Conservation (phyloP, 2,888 invertebrate species). For the Dicyrtoma fusca region DNA sequence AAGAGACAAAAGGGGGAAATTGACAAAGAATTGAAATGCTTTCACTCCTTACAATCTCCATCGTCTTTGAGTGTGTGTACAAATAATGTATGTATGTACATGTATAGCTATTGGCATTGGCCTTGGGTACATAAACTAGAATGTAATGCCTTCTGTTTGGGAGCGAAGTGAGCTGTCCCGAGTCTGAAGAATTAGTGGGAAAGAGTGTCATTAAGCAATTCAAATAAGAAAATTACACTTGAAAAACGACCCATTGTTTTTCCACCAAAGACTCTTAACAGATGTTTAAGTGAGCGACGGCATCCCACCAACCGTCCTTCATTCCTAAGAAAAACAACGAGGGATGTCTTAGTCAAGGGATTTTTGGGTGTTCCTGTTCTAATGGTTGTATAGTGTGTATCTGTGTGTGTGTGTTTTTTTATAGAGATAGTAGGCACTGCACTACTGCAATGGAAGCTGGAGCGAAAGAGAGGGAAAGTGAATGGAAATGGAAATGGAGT, state of each 20-base stretch:
- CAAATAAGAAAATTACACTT: slow-evolving; percentile 18
- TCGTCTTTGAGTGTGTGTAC: not conserved
- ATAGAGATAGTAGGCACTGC: too few relatives aligned
- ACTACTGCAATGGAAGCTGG: too few relatives aligned
- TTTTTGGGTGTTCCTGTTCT: too few relatives aligned
- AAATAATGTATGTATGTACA: too few relatives aligned
- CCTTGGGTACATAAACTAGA: too few relatives aligned
- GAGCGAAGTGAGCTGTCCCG: not conserved
- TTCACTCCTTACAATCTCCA: not conserved
- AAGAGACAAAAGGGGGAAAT: too few relatives aligned
- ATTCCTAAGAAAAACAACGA: slow-evolving; percentile 8
- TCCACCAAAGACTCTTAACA: slow-evolving; percentile 7
- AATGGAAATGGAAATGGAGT: not conserved
- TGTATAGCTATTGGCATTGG: too few relatives aligned
- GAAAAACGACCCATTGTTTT: slow-evolving; percentile 23
- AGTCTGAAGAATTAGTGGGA: slow-evolving; percentile 6
- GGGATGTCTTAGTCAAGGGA: too few relatives aligned
- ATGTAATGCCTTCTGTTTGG: not conserved
- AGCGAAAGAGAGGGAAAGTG: not conserved
- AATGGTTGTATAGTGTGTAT: too few relatives aligned
- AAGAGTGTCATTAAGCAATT: slow-evolving; percentile 20
- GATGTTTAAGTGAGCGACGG: slow-evolving; percentile 7
- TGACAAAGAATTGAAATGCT: too few relatives aligned
- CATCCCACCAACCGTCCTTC: not conserved
- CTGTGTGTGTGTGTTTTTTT: too few relatives aligned